Evolutionary conservation across 2,113 vertebrate genomes (phyloP).

Genomic region (Ellobius talpinus): DNA sequence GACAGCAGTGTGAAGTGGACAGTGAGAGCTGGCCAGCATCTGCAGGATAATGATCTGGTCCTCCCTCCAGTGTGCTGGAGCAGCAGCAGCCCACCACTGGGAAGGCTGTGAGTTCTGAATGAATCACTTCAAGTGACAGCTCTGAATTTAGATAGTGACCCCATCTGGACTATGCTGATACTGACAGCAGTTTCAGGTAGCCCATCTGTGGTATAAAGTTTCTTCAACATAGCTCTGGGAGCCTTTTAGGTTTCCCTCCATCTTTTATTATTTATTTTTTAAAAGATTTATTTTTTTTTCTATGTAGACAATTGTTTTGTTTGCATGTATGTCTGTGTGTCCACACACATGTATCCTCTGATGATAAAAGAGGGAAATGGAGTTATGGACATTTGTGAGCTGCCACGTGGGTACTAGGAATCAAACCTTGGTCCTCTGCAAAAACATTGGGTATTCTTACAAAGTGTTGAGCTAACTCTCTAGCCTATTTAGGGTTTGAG

Average conservation of each 20-base stretch:
- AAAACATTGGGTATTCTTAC: neutral
- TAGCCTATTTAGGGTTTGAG: neutral
- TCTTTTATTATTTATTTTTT: neutral
- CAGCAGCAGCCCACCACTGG: neutral
- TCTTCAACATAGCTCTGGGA: neutral
- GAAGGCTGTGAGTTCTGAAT: neutral
- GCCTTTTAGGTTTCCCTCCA: neutral
- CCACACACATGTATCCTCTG: neutral
- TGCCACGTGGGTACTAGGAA: neutral
- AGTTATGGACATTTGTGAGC: neutral
- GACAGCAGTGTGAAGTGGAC: no score
- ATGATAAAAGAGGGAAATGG: neutral
- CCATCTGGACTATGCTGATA: neutral
- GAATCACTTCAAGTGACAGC: neutral
- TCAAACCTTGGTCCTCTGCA: neutral
- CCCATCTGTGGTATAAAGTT: neutral
- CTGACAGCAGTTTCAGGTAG: neutral
- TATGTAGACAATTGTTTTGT: neutral
- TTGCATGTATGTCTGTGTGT: neutral
- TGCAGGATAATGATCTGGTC: neutral
- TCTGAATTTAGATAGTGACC: neutral
- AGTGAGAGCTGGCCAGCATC: neutral
- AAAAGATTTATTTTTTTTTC: neutral
- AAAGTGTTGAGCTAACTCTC: neutral
- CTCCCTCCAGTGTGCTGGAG: neutral